Base-by-base conservation (phyloP, 2,113 vertebrate species). In the Melanerpes formicivorus region DNA sequence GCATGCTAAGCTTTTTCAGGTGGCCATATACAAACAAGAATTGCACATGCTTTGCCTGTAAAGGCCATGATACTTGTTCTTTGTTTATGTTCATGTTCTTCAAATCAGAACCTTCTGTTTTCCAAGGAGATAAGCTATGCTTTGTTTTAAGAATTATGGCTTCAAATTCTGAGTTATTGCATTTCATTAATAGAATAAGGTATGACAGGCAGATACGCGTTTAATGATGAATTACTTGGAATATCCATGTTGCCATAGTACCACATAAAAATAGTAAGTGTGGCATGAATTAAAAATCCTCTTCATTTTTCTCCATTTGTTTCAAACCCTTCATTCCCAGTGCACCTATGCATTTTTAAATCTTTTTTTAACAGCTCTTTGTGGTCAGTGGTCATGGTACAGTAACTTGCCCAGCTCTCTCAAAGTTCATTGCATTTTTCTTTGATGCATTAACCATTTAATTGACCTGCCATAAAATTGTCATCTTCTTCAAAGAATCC, bases 211-310 rank as follows among this genome's bases (percentile, higher is more conserved):
- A 19, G 62, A 84, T 88, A 58, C 64, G 69, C 74, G 27, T 93
- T 95, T 93, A 96, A 94, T 88, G 69, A 96, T 85, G 91, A 91
- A 95, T 92, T 90, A 82, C 94, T 96, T 90, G 62, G 76, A 93
- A 94, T 95, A 96, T 83, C 69, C 64, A 74, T 92, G 93, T 96
- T 96, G 89, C 94, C 89, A 94, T 95, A 96, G 95, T 90, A 90
- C 76, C 94, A 78, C 40, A 44, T 90, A 95, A 94, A 94, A 96
- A 93, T 95, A 96, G 84, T 91, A 90, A 64, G 59, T 55, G 37
- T 77, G 58, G 60, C n/a, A 56, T 74, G 37, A 95, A 82, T 89
- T 90, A 77, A 87, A 90, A 91, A 93, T 77, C 32, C 1, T 3
- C 73, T 81, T 95, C 5, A 1, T 56, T 91, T 95, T 80, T 64